Evolutionary conservation across 1,140 invertebrate genomes (phyloP).

Genomic region (Dreissena polymorpha): DNA sequence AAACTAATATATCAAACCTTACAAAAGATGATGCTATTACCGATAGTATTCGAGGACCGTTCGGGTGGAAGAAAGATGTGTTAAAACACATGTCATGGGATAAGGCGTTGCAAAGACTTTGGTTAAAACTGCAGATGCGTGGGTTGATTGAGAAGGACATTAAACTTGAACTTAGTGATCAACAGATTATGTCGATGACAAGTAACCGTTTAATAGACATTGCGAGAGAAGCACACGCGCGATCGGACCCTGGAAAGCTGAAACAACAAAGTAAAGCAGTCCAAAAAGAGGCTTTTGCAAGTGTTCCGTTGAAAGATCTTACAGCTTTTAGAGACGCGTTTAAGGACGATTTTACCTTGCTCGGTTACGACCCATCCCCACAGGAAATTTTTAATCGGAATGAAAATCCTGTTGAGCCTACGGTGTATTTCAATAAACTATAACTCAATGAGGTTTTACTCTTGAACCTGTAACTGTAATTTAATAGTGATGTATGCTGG

Average conservation of each 20-base stretch:
- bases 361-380: conserved; percentile 28
- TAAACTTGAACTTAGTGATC: background rate
- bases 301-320: conserved; percentile 29
- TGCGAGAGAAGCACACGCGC: conserved; percentile 14
- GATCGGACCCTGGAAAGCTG: conserved; percentile 6
- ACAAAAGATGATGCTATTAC: conserved; percentile 29
- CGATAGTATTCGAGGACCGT: conserved; percentile 29
- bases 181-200: background rate
- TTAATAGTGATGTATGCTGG: too few relatives aligned
- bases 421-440: conserved; percentile 13
- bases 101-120: conserved; percentile 33
- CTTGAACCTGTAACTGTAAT: too few relatives aligned
- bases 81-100: conserved; percentile 42
- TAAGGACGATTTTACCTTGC: conserved; percentile 35
- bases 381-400: conserved; percentile 13
- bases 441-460: background rate
- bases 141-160: conserved; percentile 23
- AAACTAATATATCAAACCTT: background rate
- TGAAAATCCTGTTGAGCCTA: background rate
- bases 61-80: conserved; percentile 23
- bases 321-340: conserved; percentile 23
- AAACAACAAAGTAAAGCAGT: conserved; percentile 33
- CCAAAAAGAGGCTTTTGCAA: conserved; percentile 21
- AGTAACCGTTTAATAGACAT: conserved; percentile 14
- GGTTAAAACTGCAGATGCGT: conserved; percentile 46